Base-by-base conservation (phyloP, 2,888 invertebrate species). In the Mesorhabditis spiculigera region DNA sequence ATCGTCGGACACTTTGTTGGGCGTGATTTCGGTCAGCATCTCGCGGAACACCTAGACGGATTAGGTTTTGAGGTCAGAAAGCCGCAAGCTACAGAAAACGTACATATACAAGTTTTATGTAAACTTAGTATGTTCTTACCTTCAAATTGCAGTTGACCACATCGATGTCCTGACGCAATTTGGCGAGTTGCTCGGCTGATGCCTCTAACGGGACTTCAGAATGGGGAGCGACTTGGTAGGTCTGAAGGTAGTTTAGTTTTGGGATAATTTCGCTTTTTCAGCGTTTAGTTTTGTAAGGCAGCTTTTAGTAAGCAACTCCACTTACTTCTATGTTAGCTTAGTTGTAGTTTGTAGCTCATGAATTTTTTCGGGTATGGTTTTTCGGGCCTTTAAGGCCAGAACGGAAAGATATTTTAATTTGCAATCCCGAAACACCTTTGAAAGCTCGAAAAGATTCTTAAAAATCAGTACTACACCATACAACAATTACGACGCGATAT, bases 21-120 rank as follows among this genome's bases (percentile, higher is more conserved):
- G 92, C 45, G 91, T 92, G 79, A 96, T 89, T 87, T 95, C 94
- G 78, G 91, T 92, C 68, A 98, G 89, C 94, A 98, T 95, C 88
- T 98, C 97, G 68, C 92, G 91, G 88, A 98, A 91, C 3, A 98
- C 94, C 64, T 91, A 89, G 91, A 65, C 5, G 13, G 5, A n/a
- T 67, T 13, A 5, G 6, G 41, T 13, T 66, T n/a, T 43, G 16
- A n/a, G 8, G 64, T 63, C 8, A 63, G 41, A n/a, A 63, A 8
- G 28, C 16, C 28, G 28, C 28, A 28, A 28, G 28, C 28, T 28
- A 28, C 28, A 28, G 28, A 28, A 28, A 28, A 63, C 41, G 28
- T 63, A n/a, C 28, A 63, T 8, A 63, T 8, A 28, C 8, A 13
- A 10, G 8, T 50, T 50, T 50, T 50, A 10, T 8, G 13, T 13